Evolutionary conservation across 2,113 vertebrate genomes (phyloP), one percentile per base, ranked within the genome.

Genomic region (Prochilodus magdalenae): DNA sequence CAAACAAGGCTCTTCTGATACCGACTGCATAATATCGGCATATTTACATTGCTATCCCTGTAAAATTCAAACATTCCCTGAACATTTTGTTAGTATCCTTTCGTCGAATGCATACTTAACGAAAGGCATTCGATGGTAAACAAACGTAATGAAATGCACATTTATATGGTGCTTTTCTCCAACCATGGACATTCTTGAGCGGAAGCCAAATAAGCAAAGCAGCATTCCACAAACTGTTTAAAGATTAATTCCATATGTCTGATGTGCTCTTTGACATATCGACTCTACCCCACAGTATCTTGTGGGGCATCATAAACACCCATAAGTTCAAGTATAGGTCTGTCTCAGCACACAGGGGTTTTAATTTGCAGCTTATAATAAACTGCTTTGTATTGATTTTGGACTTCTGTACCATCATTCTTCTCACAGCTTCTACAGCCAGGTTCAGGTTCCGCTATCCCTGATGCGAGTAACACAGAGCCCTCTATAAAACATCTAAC

Each of bases 401-500:
- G 59, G 53, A 69, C 47, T 36, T 55, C 24, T 67, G 65, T n/a
- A 18, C 51, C 75, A 62, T 67, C 62, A 22, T 62, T 71, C 36
- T 71, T 49, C 27, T 49, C 29, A 49, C 40, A n/a, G 59, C 36
- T 47, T 13, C n/a, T 65, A 29, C 2, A 59, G 53, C 40, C 74
- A 63, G 40, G 29, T 72, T 62, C 40, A 70, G 33, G 18, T n/a
- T 12, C 33, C 40, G 66, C 66, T 44, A 6, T 70, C 27, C 44
- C 15, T 67, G 57, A 75, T 67, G 51, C 59, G 49, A 77, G 60
- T 57, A 86, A 85, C 83, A 88, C 74, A 86, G 72, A 75, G 71
- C 15, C 33, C 70, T 84, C 84, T 88, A 82, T 86, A 60, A 84
- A 84, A 33, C 33, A 79, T 81, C 73, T 75, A 51, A 82, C 47